Conservation (phyloP, 2,888 invertebrate genomes). For the Conistra vaccinii region DNA sequence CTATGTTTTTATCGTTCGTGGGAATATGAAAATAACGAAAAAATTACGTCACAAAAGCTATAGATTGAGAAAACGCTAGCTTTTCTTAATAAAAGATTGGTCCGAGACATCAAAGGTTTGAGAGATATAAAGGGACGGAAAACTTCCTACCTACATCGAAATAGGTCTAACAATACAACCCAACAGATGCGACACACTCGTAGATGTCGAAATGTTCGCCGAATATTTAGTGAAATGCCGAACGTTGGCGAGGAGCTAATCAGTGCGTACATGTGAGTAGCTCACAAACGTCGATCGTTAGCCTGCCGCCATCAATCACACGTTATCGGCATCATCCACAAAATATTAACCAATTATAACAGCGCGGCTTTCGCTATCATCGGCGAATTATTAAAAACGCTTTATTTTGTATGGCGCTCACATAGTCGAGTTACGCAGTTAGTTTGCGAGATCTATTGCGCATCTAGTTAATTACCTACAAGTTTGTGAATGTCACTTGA, state of each 20-base stretch:
- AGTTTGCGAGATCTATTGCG: slow-evolving; percentile 43
- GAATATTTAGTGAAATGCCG: slow-evolving; percentile 41
- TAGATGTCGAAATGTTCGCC: slow-evolving; percentile 25
- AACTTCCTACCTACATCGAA: slow-evolving; percentile 9
- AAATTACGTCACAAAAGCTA: slow-evolving; percentile 34
- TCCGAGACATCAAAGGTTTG: slow-evolving; percentile 41
- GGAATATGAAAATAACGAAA: slow-evolving; percentile 14
- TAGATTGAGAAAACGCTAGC: slow-evolving; percentile 6
- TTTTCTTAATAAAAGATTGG: slow-evolving; percentile 40
- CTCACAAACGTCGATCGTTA: slow-evolving; percentile 76
- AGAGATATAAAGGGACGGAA: slow-evolving; percentile 22
- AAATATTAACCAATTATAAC: slow-evolving; percentile 87
- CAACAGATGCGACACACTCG: slow-evolving; percentile 14
- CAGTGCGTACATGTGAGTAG: slow-evolving; percentile 57
- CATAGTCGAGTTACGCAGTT: slow-evolving; percentile 40
- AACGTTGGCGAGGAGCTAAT: slow-evolving; percentile 58
- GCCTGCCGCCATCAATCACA: slow-evolving; percentile 84
- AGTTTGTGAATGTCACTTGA: slow-evolving; percentile 2
- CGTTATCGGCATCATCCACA: slow-evolving; percentile 85
- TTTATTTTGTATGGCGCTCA: slow-evolving; percentile 58
- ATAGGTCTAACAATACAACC: slow-evolving; percentile 24
- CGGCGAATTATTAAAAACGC: slow-evolving; percentile 79
- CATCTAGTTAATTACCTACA: slow-evolving; percentile 21
- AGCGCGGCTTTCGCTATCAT: slow-evolving; percentile 74
- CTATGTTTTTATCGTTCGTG: slow-evolving; percentile 13